A percentile compares a stretch with the other conserved stretches of the same genome.
These are phyloP conservation scores for Thalpophila matura DNA, from an alignment of 2,888 invertebrate species.

Conservation along the genomic window DNA sequence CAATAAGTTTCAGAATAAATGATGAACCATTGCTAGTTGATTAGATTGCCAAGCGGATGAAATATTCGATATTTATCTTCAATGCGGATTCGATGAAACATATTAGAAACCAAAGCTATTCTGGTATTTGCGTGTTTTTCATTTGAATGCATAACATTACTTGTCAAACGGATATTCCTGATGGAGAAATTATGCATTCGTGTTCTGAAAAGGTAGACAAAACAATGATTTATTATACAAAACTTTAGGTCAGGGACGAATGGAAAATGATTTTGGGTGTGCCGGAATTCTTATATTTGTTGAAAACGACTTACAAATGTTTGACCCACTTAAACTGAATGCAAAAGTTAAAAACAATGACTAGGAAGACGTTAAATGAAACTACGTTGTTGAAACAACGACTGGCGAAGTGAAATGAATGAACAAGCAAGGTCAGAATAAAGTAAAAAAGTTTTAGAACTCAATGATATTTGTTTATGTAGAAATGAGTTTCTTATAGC, in stretches of 20 bases:
- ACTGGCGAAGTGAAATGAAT: not conserved
- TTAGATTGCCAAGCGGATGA: not conserved
- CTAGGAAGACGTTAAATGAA: slow-evolving; percentile 1
- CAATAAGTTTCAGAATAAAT: not conserved
- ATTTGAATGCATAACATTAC: slow-evolving; percentile 55
- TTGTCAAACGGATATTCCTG: slow-evolving; percentile 44
- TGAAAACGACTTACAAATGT: not conserved
- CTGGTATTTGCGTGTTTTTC: slow-evolving; percentile 44
- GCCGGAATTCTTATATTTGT: slow-evolving; percentile 9
- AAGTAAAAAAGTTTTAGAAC: not conserved
- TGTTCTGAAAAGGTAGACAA: slow-evolving; percentile 38
- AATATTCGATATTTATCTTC: slow-evolving; percentile 11
- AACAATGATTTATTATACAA: slow-evolving; percentile 47
- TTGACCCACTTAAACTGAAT: slow-evolving; percentile 29
- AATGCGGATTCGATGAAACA: slow-evolving; percentile 13
- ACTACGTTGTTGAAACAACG: slow-evolving; percentile 4
- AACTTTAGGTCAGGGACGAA: slow-evolving; percentile 42
- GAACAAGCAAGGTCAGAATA: not conserved
- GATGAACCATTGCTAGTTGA: not conserved
- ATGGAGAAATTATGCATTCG: slow-evolving; percentile 57
- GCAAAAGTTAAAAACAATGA: slow-evolving; percentile 10
- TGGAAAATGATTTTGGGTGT: slow-evolving; percentile 21
- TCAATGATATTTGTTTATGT: not conserved
- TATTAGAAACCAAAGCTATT: slow-evolving; percentile 31
- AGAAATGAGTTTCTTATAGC: not conserved